Conservation (phyloP, 2,888 invertebrate genomes). For the Cremastobaeus sp. region DNA sequence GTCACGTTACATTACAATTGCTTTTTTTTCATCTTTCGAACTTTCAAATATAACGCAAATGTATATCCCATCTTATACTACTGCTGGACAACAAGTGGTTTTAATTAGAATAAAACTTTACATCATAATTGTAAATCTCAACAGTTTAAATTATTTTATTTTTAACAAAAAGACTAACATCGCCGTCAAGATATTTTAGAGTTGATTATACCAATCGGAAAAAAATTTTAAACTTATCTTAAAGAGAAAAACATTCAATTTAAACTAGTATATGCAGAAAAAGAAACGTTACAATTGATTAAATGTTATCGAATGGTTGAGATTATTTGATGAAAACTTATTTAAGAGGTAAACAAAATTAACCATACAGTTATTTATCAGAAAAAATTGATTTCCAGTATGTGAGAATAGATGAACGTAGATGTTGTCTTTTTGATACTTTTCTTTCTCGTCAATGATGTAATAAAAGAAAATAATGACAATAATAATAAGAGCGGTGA, state of each 20-base stretch:
- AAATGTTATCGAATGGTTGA: too few relatives aligned
- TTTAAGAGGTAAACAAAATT: too few relatives aligned
- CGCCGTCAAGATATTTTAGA: slow-evolving; percentile 37
- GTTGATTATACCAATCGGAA: not conserved
- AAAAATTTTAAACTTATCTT: not conserved
- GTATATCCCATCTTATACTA: not conserved
- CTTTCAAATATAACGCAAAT: slow-evolving; percentile 2
- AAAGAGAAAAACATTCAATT: too few relatives aligned
- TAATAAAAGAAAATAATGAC: slow-evolving; percentile 51
- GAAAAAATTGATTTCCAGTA: not conserved
- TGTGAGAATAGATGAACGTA: slow-evolving; percentile 50
- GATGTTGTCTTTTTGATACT: slow-evolving; percentile 51
- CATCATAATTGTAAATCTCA: slow-evolving; percentile 9
- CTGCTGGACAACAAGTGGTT: not conserved
- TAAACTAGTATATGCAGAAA: too few relatives aligned
- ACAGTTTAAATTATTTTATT: slow-evolving; percentile 1
- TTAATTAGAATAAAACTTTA: slow-evolving; percentile 1
- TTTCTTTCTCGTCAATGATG: slow-evolving; percentile 48
- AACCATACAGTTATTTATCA: not conserved
- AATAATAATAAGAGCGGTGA: slow-evolving; percentile 41
- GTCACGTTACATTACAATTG: too few relatives aligned
- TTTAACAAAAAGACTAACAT: slow-evolving; percentile 49
- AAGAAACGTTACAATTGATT: too few relatives aligned
- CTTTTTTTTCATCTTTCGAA: slow-evolving; percentile 4
- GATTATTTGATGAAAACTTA: too few relatives aligned